Evolutionary conservation across 2,113 vertebrate genomes (phyloP).

Genomic region (Brevimyrus niger): DNA sequence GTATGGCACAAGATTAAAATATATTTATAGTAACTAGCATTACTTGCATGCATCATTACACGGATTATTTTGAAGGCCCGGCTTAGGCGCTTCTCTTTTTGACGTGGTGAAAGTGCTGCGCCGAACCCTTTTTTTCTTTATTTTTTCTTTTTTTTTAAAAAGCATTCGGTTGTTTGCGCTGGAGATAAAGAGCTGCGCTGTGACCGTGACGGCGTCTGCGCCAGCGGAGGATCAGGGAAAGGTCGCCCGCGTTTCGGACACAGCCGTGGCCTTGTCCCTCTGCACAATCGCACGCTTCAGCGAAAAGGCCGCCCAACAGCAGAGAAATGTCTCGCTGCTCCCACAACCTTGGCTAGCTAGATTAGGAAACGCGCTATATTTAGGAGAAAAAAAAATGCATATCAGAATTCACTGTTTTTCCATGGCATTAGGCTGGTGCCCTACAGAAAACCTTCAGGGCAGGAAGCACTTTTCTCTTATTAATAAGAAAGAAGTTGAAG

Average conservation of each 20-base stretch:
- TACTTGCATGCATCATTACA: conserved; percentile 15
- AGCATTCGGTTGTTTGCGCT: conserved; percentile 36
- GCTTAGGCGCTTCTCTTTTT: conserved; percentile 32
- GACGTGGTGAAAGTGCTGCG: conserved; percentile 32
- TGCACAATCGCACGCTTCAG: conserved; percentile 41
- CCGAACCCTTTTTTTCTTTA: conserved; percentile 10
- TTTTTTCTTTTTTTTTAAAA: conserved; percentile 11
- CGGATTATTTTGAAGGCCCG: background rate
- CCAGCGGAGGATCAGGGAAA: conserved; percentile 33
- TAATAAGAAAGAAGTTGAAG: background rate
- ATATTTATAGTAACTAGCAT: conserved; percentile 22
- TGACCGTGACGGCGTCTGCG: conserved; percentile 27
- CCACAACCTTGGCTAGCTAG: conserved; percentile 34
- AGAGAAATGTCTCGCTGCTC: conserved; percentile 31
- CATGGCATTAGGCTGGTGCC: background rate
- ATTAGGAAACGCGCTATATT: conserved; percentile 43
- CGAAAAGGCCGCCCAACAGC: background rate
- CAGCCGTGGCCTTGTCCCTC: conserved; percentile 31
- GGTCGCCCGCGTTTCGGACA: conserved; percentile 39
- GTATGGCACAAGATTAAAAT: background rate
- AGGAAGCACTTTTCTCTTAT: background rate
- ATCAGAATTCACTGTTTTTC: conserved; percentile 32
- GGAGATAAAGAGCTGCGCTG: conserved; percentile 39
- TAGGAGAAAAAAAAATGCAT: conserved; percentile 42
- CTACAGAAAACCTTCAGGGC: conserved; percentile 19